Base-by-base conservation (phyloP, 2,888 invertebrate species). In the Tortrix viridana region DNA sequence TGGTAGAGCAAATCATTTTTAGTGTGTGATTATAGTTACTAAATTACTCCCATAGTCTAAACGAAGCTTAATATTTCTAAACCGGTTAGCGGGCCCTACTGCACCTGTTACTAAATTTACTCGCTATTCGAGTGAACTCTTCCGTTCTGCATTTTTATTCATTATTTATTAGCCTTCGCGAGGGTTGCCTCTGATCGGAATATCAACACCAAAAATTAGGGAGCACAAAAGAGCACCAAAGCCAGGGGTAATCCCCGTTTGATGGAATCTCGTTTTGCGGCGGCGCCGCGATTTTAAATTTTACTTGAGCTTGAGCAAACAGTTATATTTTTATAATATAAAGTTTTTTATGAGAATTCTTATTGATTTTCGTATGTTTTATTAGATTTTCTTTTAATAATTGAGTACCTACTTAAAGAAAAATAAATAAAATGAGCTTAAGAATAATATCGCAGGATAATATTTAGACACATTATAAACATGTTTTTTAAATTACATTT, bases 131-230 rank as follows among this genome's bases (percentile, higher is more conserved):
- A 75, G 82, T 73, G 77, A 82, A 81, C 76, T 89, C 88, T 89
- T 88, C 87, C 88, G 87, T 75, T 85, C 84, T 85, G 81, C 84
- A 87, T 89, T 88, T 88, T 86, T 85, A 81, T 80, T 82, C 77
- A 77, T 79, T 79, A 79, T 81, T 84, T 80, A 85, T 83, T 80
- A 76, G 76, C 73, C 73, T 65, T 20, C 64, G 63, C 37, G 62
- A 61, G 68, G 67, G 67, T 43, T 60, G 54, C 14, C 26, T 12
- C 62, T 68, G 72, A 72, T 73, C 69, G 62, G 71, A 60, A 67
- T 69, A 64, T 52, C 65, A 67, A 69, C 61, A 66, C 61, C 41
- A 26, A 50, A 52, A 22, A 72, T 71, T 72, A 74, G 73, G 75
- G 69, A 60, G 71, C 32, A 56, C 41, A 76, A 76, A 73, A 72